These are phyloP conservation scores for Drosophila picticornis DNA, from an alignment of 2,888 invertebrate genomes.

Conservation along the genomic window DNA sequence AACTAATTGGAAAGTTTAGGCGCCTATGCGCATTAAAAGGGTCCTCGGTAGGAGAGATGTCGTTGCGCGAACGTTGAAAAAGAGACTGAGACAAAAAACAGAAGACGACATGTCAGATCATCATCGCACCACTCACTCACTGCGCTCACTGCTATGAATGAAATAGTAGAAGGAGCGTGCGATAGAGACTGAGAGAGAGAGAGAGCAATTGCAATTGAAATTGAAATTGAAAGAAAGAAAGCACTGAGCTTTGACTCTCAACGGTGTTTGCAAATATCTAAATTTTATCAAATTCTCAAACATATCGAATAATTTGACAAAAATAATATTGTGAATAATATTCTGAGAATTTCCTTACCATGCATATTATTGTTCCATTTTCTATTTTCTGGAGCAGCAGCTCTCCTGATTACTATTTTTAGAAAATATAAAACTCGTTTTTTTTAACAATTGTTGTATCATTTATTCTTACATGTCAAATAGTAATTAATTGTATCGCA, in stretches of 20 bases:
- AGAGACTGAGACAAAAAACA: slow-evolving; percentile 66
- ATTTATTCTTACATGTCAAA: slow-evolving; percentile 82
- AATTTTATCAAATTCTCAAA: not conserved
- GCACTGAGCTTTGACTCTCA: slow-evolving; percentile 16
- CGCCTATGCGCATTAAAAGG: slow-evolving; percentile 58
- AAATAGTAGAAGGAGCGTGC: slow-evolving; percentile 63
- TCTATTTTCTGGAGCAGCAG: not conserved
- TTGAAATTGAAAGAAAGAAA: no score
- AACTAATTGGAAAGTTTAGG: slow-evolving; percentile 40
- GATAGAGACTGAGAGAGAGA: slow-evolving; percentile 24
- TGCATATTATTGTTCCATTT: not conserved
- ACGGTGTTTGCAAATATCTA: not conserved
- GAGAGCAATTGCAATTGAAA: slow-evolving; percentile 25
- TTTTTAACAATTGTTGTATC: slow-evolving; percentile 71
- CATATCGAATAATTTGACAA: not conserved
- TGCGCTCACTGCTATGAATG: slow-evolving; percentile 56
- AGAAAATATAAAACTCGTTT: not conserved
- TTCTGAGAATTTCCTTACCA: not conserved
- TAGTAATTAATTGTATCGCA: slow-evolving; percentile 82
- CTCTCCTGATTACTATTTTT: not conserved
- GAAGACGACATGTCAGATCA: slow-evolving; percentile 32
- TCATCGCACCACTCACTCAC: slow-evolving; percentile 16
- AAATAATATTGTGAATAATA: not conserved
- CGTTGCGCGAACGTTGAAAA: slow-evolving; percentile 76
- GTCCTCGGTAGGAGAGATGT: slow-evolving; percentile 41